Evolutionary conservation across 2,113 vertebrate species (phyloP).

Genomic region (Anser brachyrhynchus): DNA sequence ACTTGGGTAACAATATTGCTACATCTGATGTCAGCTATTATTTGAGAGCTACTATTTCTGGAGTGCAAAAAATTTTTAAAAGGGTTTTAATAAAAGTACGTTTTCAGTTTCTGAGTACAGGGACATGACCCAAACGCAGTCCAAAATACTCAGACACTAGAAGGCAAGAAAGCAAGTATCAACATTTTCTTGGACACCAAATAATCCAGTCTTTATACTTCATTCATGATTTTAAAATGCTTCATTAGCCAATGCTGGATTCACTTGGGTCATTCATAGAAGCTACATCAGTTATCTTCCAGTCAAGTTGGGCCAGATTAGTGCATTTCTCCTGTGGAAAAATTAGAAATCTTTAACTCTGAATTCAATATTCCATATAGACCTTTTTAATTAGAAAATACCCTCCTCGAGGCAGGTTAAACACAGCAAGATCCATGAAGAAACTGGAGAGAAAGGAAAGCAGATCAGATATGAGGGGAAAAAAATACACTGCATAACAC

Average conservation of each 20-base stretch:
- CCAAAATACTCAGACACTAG: not conserved
- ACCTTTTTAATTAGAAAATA: not conserved
- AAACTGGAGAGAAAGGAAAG: not conserved
- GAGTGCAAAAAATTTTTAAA: not conserved
- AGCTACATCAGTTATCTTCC: not conserved
- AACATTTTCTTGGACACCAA: not conserved
- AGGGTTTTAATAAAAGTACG: not conserved
- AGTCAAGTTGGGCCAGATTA: not conserved
- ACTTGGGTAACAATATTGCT: not conserved
- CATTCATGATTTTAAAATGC: not conserved
- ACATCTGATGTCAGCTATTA: fast-evolving
- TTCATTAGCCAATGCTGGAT: not conserved
- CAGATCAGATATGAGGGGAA: not conserved
- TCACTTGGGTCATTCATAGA: not conserved
- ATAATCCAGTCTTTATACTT: not conserved
- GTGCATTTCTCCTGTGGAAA: not conserved
- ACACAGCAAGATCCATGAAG: not conserved
- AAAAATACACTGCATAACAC: not conserved
- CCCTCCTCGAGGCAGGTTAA: not conserved
- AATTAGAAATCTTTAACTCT: not conserved
- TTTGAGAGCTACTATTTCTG: not conserved
- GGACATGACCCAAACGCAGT: not conserved
- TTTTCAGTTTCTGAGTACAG: not conserved
- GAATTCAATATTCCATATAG: not conserved
- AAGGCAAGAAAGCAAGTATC: not conserved